Percentiles rank a stretch among this genome's conserved stretches.
phyloP scores from a whole-genome alignment of 2,888 invertebrate genomes.

The Scotopteryx bipunctaria region DNA sequence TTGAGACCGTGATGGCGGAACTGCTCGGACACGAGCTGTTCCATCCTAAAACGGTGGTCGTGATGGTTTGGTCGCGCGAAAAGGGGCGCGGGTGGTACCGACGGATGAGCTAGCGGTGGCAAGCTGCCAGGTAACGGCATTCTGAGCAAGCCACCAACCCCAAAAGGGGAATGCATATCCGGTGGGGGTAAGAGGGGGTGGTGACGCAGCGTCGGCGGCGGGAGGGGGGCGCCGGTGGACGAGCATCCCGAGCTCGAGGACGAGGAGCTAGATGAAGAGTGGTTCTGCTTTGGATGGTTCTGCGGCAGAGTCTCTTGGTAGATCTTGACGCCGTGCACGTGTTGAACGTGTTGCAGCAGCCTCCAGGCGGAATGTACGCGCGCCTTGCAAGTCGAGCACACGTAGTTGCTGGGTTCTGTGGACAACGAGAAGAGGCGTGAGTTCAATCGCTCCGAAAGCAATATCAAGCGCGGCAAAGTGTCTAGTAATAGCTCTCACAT shows the following conservation, averaged over 20 bases:
- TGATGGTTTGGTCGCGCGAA: slow-evolving; percentile 91
- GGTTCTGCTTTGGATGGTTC: slow-evolving; percentile 77
- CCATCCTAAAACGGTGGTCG: slow-evolving; percentile 91
- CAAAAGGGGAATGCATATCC: slow-evolving; percentile 90
- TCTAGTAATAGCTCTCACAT: slow-evolving; percentile 84
- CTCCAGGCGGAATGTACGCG: slow-evolving; percentile 97
- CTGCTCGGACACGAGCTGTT: slow-evolving; percentile 92
- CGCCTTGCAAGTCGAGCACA: slow-evolving; percentile 96
- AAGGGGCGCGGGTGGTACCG: slow-evolving; percentile 88
- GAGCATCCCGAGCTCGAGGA: slow-evolving; percentile 83
- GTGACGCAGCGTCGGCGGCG: slow-evolving; percentile 86
- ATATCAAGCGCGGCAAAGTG: slow-evolving; percentile 82
- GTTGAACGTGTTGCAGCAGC: slow-evolving; percentile 96
- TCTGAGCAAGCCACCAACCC: slow-evolving; percentile 87
- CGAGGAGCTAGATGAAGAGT: slow-evolving; percentile 83
- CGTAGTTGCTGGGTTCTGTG: slow-evolving; percentile 96
- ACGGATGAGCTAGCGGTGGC: slow-evolving; percentile 86
- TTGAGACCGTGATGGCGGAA: slow-evolving; percentile 91
- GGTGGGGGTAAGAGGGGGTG: slow-evolving; percentile 87
- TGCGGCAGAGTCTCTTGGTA: slow-evolving; percentile 88
- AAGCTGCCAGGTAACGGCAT: slow-evolving; percentile 87
- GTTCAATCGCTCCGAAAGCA: slow-evolving; percentile 66
- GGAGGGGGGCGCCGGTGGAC: slow-evolving; percentile 80
- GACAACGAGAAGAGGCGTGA: slow-evolving; percentile 57
- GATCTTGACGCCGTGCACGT: slow-evolving; percentile 96